These are phyloP conservation scores for Ptychadena robeensis DNA, from an alignment of 2,797 vertebrate species.

Conservation along the genomic window DNA sequence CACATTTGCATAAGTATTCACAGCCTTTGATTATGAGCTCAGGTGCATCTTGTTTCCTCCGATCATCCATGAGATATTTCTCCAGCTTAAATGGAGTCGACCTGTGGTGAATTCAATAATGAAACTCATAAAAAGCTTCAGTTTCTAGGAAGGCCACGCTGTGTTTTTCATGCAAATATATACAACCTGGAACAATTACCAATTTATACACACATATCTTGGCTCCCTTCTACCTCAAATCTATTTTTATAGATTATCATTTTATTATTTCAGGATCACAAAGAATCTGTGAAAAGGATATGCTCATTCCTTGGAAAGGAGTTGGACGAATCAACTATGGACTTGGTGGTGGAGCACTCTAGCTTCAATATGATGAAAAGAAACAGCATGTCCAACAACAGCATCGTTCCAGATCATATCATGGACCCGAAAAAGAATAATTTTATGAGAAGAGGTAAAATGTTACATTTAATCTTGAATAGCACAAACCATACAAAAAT, in stretches of 20 bases:
- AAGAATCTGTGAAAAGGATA: conserved; percentile 66
- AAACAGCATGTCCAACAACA: conserved; percentile 82
- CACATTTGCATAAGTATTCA: no score
- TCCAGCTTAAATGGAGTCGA: no score
- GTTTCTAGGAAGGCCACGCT: no score
- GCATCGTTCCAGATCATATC: conserved; percentile 74
- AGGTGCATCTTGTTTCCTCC: no score
- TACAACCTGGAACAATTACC: no score
- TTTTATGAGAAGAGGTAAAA: conserved; percentile 41
- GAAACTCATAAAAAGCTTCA: no score
- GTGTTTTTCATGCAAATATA: no score
- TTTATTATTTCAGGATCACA: conserved; percentile 71
- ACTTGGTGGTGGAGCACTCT: conserved; percentile 73
- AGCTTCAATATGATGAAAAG: conserved; percentile 78
- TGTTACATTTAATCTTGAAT: background rate
- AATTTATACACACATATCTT: background rate
- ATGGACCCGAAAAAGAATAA: conserved; percentile 70
- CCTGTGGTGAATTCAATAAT: no score
- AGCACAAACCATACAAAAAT: background rate
- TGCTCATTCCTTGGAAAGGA: conserved; percentile 74
- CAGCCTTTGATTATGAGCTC: no score
- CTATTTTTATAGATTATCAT: background rate
- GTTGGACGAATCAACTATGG: conserved; percentile 71
- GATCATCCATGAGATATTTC: no score
- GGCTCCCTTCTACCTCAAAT: no score